Evolutionary conservation across 2,113 vertebrate species (phyloP).

Genomic region (Corydoras sp.): DNA sequence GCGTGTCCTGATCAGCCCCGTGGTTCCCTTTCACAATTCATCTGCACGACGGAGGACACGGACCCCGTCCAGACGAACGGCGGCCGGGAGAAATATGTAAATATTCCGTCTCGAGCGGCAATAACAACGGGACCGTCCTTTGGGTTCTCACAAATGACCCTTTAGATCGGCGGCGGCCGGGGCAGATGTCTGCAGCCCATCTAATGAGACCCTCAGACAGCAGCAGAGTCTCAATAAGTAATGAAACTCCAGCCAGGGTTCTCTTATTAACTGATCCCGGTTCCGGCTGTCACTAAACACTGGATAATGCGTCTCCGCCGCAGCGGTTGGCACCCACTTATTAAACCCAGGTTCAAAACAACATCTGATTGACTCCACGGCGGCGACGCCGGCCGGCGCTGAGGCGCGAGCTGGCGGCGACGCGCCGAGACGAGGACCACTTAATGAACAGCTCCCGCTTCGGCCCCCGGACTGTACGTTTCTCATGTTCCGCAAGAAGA

Average conservation of each 20-base stretch:
- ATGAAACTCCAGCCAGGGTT: slow-evolving; percentile 58
- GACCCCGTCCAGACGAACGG: slow-evolving; percentile 57
- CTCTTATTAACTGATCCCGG: slow-evolving; percentile 54
- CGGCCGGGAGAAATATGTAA: slow-evolving; percentile 46
- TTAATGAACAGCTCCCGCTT: slow-evolving; percentile 53
- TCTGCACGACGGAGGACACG: slow-evolving; percentile 44
- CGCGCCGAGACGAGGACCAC: slow-evolving; percentile 43
- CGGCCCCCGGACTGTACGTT: slow-evolving; percentile 26
- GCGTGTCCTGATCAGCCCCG: slow-evolving; percentile 16
- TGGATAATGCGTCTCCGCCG: slow-evolving; percentile 54
- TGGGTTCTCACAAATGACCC: slow-evolving; percentile 62
- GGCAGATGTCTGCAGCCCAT: slow-evolving; percentile 58
- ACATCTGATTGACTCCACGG: slow-evolving; percentile 52
- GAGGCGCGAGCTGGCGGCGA: slow-evolving; percentile 44
- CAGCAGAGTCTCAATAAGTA: slow-evolving; percentile 58
- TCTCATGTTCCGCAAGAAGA: slow-evolving; percentile 24
- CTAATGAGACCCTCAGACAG: slow-evolving; percentile 65
- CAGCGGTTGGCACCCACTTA: slow-evolving; percentile 50
- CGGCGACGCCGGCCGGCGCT: slow-evolving; percentile 39
- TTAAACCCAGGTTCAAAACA: slow-evolving; percentile 59
- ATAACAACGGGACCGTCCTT: slow-evolving; percentile 52
- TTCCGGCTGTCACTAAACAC: slow-evolving; percentile 58
- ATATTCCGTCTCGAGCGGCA: slow-evolving; percentile 44
- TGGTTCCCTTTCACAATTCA: slow-evolving; percentile 47
- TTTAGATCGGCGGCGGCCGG: slow-evolving; percentile 52